Evolutionary conservation across 2,797 vertebrate genomes (phyloP), one percentile per base, ranked within the genome.

Genomic region (Cirrhinus mrigala): DNA sequence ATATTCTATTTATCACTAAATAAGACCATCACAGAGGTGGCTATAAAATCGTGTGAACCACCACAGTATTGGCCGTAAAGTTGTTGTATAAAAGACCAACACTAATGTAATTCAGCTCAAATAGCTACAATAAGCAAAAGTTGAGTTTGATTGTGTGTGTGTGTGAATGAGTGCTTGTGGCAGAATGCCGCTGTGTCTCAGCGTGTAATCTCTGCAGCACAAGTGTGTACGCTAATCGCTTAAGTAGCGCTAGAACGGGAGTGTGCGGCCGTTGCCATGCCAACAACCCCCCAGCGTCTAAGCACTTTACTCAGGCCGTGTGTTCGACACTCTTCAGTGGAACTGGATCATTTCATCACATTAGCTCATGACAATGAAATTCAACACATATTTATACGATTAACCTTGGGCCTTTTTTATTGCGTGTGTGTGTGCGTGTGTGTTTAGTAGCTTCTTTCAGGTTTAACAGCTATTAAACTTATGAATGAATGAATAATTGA

Each of bases 171-270:
- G 76, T 46, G 83, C 54, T 76, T 88, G 83, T 88, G 82, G 62
- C 78, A 81, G 64, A 84, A 84, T 46, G 64, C 24, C 37, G 50
- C 81, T 73, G 85, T 70, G 83, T 82, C 69, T 16, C 87, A 89
- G 85, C 69, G 11, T 89, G 85, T 87, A 89, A 87, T 87, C 88
- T 79, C 88, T 62, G 37, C 58, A 50, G 80, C 81, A 86, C 70
- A 74, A 85, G 88, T 85, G 79, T 85, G 84, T 37, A 68, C 76
- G 83, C 80, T 87, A 90, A 90, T 90, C 89, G 83, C 87, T 90
- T 85, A 88, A 90, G 85, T 81, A 89, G 82, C 48, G 77, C 81
- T 68, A 70, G 68, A 71, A 81, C 79, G 64, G 84, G 78, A 87
- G 71, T 80, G 86, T 76, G 86, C 46, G 50, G 74, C 70, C 76